Evolutionary conservation across 2,113 vertebrate species (phyloP).

Genomic region (Sakesphorus luctuosus): DNA sequence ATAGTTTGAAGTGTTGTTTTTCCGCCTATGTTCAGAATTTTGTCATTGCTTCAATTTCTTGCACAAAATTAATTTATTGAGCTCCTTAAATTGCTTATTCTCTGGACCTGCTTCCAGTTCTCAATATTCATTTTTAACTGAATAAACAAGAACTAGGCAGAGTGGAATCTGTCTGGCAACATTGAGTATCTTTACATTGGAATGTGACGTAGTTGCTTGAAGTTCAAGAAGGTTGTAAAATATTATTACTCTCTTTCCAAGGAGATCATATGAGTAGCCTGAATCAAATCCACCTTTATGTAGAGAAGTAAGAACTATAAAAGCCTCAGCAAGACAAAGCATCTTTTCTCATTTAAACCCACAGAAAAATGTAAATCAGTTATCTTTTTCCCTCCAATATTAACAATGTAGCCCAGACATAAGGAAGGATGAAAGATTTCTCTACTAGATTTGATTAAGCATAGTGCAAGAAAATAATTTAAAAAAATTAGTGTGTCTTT

Average conservation of each 20-base stretch:
- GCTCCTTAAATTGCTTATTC: not conserved
- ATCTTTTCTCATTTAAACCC: not conserved
- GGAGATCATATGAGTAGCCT: not conserved
- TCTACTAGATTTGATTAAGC: not conserved
- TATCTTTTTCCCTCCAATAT: not conserved
- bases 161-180: not conserved
- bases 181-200: not conserved
- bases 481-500: not conserved
- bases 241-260: not conserved
- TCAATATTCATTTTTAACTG: conserved; percentile 11
- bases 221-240: not conserved
- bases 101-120: not conserved
- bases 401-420: not conserved
- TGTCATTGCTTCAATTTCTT: not conserved
- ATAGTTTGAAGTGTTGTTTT: not conserved
- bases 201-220: not conserved
- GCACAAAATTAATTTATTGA: not conserved
- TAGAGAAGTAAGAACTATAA: not conserved
- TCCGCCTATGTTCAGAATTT: not conserved
- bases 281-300: not conserved
- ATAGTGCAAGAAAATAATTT: not conserved
- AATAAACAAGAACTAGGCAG: not conserved
- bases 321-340: not conserved
- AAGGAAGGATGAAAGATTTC: not conserved
- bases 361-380: not conserved